phyloP scores from a whole-genome alignment of 1,140 invertebrate species.

The Dufourea novaeangliae region DNA sequence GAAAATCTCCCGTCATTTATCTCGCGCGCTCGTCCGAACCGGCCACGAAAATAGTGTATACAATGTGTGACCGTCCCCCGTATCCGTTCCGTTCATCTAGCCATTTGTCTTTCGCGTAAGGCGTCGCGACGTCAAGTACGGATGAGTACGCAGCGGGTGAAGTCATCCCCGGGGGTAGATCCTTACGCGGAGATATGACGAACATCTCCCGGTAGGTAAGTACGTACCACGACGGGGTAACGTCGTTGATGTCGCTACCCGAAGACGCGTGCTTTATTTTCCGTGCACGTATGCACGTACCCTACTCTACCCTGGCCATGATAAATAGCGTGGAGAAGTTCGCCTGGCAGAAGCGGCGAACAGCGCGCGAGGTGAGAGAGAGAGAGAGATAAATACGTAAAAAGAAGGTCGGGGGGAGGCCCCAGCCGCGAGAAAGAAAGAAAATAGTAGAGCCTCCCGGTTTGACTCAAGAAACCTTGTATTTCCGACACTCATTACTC shows the following conservation, averaged over 20 bases:
- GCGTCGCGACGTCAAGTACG: conserved; percentile 56
- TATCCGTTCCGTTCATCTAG: conserved; percentile 47
- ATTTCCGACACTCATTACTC: conserved; percentile 78
- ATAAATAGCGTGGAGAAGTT: conserved; percentile 67
- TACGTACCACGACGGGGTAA: conserved; percentile 31
- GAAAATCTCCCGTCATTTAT: conserved; percentile 47
- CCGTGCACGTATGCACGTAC: conserved; percentile 66
- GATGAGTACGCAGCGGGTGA: conserved; percentile 62
- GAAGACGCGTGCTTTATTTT: conserved; percentile 62
- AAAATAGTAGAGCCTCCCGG: conserved; percentile 40
- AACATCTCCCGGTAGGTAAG: conserved; percentile 51
- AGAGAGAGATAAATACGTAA: conserved; percentile 25
- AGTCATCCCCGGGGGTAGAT: conserved; percentile 64
- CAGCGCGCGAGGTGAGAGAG: too few relatives aligned
- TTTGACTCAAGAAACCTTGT: conserved; percentile 71
- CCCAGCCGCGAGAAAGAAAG: background rate
- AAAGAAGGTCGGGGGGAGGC: background rate
- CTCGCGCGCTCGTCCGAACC: conserved; percentile 10
- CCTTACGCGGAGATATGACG: conserved; percentile 62
- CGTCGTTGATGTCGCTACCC: conserved; percentile 54
- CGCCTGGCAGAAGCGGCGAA: conserved; percentile 31
- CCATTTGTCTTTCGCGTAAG: conserved; percentile 59
- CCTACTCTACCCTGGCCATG: conserved; percentile 43
- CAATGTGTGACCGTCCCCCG: conserved; percentile 46
- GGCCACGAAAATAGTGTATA: conserved; percentile 36